Percentiles rank a stretch among this genome's conserved stretches.
phyloP scores from a whole-genome alignment of 2,797 vertebrate species.

The Neoniphon sammara region DNA sequence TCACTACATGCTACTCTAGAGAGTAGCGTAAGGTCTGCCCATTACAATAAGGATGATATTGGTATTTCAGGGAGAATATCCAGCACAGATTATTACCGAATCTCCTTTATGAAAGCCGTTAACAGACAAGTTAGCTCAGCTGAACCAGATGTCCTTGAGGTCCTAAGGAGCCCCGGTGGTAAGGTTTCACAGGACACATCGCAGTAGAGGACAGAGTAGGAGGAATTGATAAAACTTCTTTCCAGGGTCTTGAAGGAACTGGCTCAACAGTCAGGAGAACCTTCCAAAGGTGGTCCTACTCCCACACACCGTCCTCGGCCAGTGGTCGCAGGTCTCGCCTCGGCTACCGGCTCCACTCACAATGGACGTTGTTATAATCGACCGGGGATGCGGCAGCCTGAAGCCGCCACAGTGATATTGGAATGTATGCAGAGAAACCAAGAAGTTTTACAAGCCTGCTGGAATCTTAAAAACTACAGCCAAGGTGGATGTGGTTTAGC shows the following conservation, averaged over 20 bases:
- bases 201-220: conserved; percentile 52
- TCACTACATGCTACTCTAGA: conserved; percentile 20
- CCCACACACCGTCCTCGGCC: conserved; percentile 49
- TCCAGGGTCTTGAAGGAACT: conserved; percentile 22
- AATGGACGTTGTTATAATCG: conserved; percentile 64
- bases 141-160: conserved; percentile 79
- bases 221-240: conserved; percentile 58
- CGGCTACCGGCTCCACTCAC: conserved; percentile 59
- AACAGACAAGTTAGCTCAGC: conserved; percentile 28
- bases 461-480: conserved; percentile 83
- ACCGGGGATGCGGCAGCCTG: conserved; percentile 67
- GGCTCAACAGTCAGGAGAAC: conserved; percentile 36
- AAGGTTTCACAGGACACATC: conserved; percentile 45
- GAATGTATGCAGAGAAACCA: conserved; percentile 77
- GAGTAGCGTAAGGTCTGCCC: not conserved
- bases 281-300: conserved; percentile 49
- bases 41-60: not conserved
- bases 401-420: conserved; percentile 75
- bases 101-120: not conserved
- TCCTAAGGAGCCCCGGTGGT: conserved; percentile 76
- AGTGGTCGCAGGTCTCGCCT: conserved; percentile 44
- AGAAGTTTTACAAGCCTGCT: conserved; percentile 80
- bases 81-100: too few relatives aligned
- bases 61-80: conserved; percentile 12
- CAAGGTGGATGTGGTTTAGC: conserved; percentile 85